Base-by-base conservation (phyloP, 2,113 vertebrate genomes). In the Orycteropus afer region DNA sequence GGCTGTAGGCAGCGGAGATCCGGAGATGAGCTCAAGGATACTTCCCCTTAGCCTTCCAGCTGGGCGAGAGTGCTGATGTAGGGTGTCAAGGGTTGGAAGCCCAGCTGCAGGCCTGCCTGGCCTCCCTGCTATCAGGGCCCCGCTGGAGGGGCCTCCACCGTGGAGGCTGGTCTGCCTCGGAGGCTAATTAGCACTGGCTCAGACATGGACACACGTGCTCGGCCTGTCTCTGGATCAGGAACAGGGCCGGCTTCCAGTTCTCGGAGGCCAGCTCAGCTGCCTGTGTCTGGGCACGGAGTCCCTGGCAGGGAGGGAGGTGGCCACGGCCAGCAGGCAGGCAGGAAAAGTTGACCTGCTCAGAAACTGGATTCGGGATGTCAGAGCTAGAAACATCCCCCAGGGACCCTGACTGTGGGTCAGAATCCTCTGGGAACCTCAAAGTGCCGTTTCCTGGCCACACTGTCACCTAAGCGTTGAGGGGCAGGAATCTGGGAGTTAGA, bases 21-120 rank as follows among this genome's bases (percentile, higher is more conserved):
- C n/a, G n/a, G n/a, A n/a, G n/a, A n/a, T n/a, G n/a, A n/a, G n/a
- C n/a, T n/a, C n/a, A n/a, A n/a, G n/a, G n/a, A n/a, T n/a, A n/a
- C 13, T 32, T 20, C 7, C 25, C 10, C 23, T 3, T 1, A 32
- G 8, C 27, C 55, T 59, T 37, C 76, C 42, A 59, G 45, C 29
- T 49, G 45, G 20, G 32, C 59, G 34, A 0, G 20, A 57, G 61
- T 0, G 0, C 63, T 1, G 3, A 15, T 5, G 37, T 22, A 7
- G 15, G 12, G 14, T 10, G 0, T 84, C 34, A 40, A 47, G 34
- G 84, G 22, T 29, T 8, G 3, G 47, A 40, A 55, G 3, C 23
- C 25, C 20, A 4, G 49, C 65, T 1, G 2, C n/a, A 40, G 34
- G n/a, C 22, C 65, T 12, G 1, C 25, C 17, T 25, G 23, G 32